Evolutionary conservation across 2,888 invertebrate species (phyloP), one percentile per base, ranked within the genome.

Genomic region (Polymixis lichenea): DNA sequence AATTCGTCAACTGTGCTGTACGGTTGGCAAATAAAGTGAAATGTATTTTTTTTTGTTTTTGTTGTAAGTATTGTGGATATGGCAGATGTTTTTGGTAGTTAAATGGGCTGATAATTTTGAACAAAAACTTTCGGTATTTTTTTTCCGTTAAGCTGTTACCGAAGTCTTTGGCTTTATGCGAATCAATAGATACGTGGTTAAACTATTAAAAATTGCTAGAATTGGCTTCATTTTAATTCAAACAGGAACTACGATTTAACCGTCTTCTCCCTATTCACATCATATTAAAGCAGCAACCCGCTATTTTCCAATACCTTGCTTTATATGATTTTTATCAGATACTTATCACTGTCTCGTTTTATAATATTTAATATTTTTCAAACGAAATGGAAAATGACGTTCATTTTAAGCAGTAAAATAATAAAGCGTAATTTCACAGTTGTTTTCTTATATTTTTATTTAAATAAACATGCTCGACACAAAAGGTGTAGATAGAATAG

Each of bases 1-100:
- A 95, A 95, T 96, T 94, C 95, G 94, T 95, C 95, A 94, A 93
- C 91, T 87, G 88, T 77, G 22, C n/a, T 62, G 92, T 93, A 95
- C 83, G 76, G 94, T 87, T 84, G 25, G 90, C 93, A 94, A 78
- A 87, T 78, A 82, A 86, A 84, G 25, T 62, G 9, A 32, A 76
- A 73, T 71, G 2, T 11, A 8, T 70, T 65, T 75, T 71, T 11
- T 58, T 55, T 68, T 46, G 65, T 28, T n/a, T 49, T 17, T 46
- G 15, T 55, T 19, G 32, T 78, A 11, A 51, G 78, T 38, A 28
- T 66, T 28, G n/a, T 5, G 19, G 5, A 8, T 15, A 38, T 25
- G 28, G 51, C 83, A 77, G 77, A 51, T 77, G 77, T 43, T 77
- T n/a, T 22, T 5, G 32, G n/a, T 51, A 82, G 43, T 76, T 25